A percentile compares a stretch with the other conserved stretches of the same genome.
phyloP scores from a whole-genome alignment of 1,140 invertebrate species.

The Platorchestia sp. region DNA sequence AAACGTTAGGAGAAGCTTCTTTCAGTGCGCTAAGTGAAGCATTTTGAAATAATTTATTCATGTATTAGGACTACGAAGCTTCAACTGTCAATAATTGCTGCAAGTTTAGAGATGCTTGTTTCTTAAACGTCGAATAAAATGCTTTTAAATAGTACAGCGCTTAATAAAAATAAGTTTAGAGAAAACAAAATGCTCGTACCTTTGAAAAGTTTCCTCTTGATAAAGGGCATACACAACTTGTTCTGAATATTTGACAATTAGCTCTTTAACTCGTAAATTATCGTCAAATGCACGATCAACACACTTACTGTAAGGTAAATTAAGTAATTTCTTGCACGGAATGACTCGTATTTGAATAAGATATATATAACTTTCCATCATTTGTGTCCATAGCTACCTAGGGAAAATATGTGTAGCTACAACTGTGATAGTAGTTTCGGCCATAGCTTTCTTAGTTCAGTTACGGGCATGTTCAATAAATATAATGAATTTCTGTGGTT shows the following conservation, averaged over 20 bases:
- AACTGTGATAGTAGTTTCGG: not conserved
- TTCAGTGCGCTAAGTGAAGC: not conserved
- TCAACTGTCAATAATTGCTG: not conserved
- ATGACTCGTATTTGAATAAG: not conserved
- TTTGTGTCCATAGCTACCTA: not conserved
- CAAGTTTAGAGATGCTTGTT: not conserved
- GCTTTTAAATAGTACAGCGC: not conserved
- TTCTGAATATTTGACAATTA: not conserved
- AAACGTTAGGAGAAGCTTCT: not conserved
- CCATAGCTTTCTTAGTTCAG: not conserved
- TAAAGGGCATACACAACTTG: not conserved
- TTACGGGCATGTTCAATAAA: not conserved
- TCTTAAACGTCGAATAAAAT: not conserved
- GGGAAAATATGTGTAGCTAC: not conserved
- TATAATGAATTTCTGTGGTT: not conserved
- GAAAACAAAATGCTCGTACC: not conserved
- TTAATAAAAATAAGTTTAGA: not conserved
- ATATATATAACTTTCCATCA: not conserved
- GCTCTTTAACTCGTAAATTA: not conserved
- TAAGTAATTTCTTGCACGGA: too few relatives aligned
- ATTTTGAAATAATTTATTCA: not conserved
- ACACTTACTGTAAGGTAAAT: not conserved
- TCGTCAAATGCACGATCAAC: not conserved
- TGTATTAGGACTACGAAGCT: not conserved
- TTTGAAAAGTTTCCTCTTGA: not conserved